Evolutionary conservation across 1,140 invertebrate genomes (phyloP), one percentile per base, ranked within the genome.

Genomic region (Bombus terrestris): DNA sequence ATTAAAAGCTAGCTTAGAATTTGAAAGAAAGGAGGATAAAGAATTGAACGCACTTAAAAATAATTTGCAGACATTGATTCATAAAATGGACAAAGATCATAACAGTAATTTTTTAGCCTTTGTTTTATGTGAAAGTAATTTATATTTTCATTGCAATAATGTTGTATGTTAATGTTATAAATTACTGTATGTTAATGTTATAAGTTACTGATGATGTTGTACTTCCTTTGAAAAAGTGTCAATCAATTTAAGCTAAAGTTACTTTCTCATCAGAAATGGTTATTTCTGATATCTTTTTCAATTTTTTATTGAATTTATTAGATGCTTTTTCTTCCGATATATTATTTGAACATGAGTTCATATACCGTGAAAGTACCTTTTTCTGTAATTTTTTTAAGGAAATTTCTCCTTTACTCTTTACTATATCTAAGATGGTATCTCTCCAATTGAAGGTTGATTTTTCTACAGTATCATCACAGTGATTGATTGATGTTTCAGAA

Each of bases 1-100:
- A 13, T 79, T 96, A 35, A 95, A 95, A 84, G 88, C 76, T 59
- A 88, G 80, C 43, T 85, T 94, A 6, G 81, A 93, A 39, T 6
- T 35, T 1, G 64, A 94, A 69, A 86, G 78, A 35, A 85, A 88
- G 22, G 64, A 78, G 9, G 93, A 90, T 32, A 22, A 85, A 2
- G 85, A 93, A 75, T 59, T 94, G 1, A 91, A 28, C 28, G 78
- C 53, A 43, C 77, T 62, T 41, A 91, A 91, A 8, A 88, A 90
- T 66, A 83, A 93, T 22, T 90, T 93, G 47, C 82, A 91, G 81
- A 41, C 47, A 43, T 76, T 94, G 25, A 87, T 93, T 68, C 92
- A 93, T 86, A 89, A 93, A 66, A 96, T 96, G 95, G 96, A 96
- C 76, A 96, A 96, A 91, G 96, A 97, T 85, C 96, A 97, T 73